Conservation (phyloP, 2,888 invertebrate genomes). For the Coelopa pilipes region DNA sequence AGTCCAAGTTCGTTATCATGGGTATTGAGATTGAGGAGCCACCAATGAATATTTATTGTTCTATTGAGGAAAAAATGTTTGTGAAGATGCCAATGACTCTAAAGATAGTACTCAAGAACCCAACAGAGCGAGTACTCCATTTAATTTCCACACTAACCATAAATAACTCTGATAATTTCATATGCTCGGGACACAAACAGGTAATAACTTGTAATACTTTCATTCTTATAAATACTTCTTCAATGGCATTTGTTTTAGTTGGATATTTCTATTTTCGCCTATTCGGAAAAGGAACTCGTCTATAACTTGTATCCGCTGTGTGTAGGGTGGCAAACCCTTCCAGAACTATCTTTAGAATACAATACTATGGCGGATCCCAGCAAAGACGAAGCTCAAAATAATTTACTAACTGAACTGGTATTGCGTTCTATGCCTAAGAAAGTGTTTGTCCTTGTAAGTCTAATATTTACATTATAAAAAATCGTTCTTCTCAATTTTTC, state of each 20-base stretch:
- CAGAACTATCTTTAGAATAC: constrained; percentile 63
- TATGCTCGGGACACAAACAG: constrained; percentile 95
- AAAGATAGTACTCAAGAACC: constrained; percentile 65
- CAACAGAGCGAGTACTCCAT: constrained; percentile 64
- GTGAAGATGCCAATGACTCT: constrained; percentile 67
- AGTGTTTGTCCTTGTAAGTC: constrained; percentile 65
- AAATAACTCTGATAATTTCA: constrained; percentile 80
- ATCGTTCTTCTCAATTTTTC: background rate
- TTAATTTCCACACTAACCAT: constrained; percentile 63
- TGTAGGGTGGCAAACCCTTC: constrained; percentile 66
- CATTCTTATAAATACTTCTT: background rate
- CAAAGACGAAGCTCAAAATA: constrained; percentile 61
- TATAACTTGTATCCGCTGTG: constrained; percentile 66
- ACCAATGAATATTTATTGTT: constrained; percentile 65
- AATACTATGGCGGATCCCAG: constrained; percentile 63
- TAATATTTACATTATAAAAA: background rate
- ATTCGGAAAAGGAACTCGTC: constrained; percentile 62
- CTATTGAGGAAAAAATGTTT: constrained; percentile 66
- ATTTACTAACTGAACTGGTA: constrained; percentile 62
- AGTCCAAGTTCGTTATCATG: constrained; percentile 64
- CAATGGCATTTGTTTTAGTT: constrained; percentile 49
- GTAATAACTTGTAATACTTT: constrained; percentile 63
- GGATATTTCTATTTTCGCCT: constrained; percentile 65
- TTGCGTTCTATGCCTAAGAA: constrained; percentile 66
- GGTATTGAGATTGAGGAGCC: constrained; percentile 64